Evolutionary conservation across 1,140 invertebrate genomes (phyloP).

Genomic region (Drosophila insularis): DNA sequence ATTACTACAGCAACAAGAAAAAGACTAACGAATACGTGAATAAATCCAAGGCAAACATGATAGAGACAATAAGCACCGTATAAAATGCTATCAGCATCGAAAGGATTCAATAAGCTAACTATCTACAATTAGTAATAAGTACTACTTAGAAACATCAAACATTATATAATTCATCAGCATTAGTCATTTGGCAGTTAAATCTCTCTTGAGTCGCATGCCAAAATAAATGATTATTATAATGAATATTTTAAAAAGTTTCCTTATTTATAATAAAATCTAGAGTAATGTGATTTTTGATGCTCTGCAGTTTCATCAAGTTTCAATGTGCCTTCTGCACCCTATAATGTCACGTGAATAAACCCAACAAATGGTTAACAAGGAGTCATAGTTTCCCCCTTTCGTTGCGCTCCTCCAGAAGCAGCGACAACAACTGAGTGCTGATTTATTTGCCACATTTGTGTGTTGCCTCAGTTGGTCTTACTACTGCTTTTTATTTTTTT

Average conservation of each 20-base stretch:
- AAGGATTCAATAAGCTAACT: no score
- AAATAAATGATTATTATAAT: no score
- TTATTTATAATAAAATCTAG: background rate
- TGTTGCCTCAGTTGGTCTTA: conserved; percentile 34
- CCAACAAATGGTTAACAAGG: conserved; percentile 49
- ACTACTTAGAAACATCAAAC: no score
- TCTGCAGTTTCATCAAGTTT: background rate
- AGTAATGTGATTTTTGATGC: background rate
- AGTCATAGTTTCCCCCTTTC: background rate
- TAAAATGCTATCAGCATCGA: background rate
- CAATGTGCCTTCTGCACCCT: background rate
- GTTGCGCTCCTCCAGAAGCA: background rate
- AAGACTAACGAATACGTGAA: background rate
- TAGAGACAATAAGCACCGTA: background rate
- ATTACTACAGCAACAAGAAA: background rate
- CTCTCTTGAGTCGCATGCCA: no score
- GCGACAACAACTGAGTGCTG: conserved; percentile 41
- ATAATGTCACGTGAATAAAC: conserved; percentile 51
- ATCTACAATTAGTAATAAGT: no score
- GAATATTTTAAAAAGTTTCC: background rate
- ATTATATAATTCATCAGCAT: no score
- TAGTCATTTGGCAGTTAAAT: no score
- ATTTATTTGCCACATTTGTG: conserved; percentile 59
- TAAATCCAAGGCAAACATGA: background rate
- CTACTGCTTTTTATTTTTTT: conserved; percentile 21